A percentile compares a stretch with the other conserved stretches of the same genome.
phyloP scores from a whole-genome alignment of 1,140 invertebrate genomes.

The Sogatella furcifera region DNA sequence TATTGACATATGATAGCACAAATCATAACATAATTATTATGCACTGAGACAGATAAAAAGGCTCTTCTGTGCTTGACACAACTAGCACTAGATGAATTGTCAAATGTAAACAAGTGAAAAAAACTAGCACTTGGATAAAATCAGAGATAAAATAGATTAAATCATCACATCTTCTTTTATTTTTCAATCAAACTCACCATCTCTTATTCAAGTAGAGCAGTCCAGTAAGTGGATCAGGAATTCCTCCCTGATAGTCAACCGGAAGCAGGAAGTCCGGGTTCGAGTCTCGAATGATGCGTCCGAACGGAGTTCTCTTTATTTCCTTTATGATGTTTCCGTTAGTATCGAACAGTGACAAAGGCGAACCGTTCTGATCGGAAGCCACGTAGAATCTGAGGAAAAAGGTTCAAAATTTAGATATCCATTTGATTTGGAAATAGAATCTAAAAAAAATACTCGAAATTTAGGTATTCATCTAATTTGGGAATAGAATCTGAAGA shows the following conservation, averaged over 20 bases:
- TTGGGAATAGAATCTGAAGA: background rate
- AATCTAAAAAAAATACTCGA: too few relatives aligned
- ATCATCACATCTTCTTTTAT: too few relatives aligned
- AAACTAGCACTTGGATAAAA: too few relatives aligned
- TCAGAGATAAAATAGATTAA: too few relatives aligned
- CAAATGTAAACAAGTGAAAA: too few relatives aligned
- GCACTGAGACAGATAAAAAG: too few relatives aligned
- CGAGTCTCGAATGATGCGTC: slow-evolving; percentile 75
- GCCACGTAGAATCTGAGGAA: slow-evolving; percentile 69
- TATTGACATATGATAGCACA: too few relatives aligned
- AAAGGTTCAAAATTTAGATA: background rate
- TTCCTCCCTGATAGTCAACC: slow-evolving; percentile 85
- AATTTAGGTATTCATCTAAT: too few relatives aligned
- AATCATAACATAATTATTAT: too few relatives aligned
- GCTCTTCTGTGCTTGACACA: too few relatives aligned
- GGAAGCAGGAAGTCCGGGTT: slow-evolving; percentile 86
- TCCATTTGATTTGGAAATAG: background rate
- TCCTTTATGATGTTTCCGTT: slow-evolving; percentile 87
- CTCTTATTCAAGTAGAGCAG: slow-evolving; percentile 73
- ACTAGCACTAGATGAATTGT: too few relatives aligned
- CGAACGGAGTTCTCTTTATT: slow-evolving; percentile 81
- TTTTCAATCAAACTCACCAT: too few relatives aligned
- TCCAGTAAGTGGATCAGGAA: slow-evolving; percentile 72
- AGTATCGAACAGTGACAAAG: slow-evolving; percentile 79
- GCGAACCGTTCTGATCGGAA: slow-evolving; percentile 85